Conservation (phyloP, 2,113 vertebrate species). For the Crotalus tigris region DNA sequence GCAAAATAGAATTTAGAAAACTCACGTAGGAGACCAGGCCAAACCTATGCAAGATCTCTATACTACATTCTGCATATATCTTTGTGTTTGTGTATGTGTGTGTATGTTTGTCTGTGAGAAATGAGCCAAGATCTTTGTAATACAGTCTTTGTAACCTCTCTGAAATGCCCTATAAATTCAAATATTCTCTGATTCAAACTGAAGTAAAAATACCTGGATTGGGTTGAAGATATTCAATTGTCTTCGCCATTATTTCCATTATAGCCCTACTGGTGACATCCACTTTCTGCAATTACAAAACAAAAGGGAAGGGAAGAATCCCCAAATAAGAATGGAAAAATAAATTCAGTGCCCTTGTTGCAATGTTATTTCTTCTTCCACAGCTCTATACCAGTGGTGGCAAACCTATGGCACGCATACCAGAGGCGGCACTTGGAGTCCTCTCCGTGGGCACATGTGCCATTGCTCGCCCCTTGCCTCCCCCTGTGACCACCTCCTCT, state of each 20-base stretch:
- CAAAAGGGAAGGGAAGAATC: slow-evolving; percentile 25
- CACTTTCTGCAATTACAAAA: slow-evolving; percentile 81
- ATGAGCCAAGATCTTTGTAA: neutral
- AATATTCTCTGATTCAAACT: neutral
- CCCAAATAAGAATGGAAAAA: neutral
- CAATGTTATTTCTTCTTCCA: neutral
- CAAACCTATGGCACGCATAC: too few relatives aligned
- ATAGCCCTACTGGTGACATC: slow-evolving; percentile 92
- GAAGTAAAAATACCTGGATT: slow-evolving; percentile 84
- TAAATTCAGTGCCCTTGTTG: neutral
- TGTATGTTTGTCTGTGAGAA: neutral
- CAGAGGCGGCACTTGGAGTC: too few relatives aligned
- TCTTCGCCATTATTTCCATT: slow-evolving; percentile 96
- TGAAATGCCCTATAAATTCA: neutral
- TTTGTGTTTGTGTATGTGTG: neutral
- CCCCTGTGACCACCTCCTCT: too few relatives aligned
- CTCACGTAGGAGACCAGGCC: neutral
- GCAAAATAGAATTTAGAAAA: neutral
- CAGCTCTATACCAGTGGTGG: neutral
- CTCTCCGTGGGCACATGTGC: too few relatives aligned
- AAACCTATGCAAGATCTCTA: neutral
- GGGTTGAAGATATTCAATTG: slow-evolving; percentile 96
- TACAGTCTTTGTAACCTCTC: neutral
- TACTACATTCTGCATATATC: too few relatives aligned
- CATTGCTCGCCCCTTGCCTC: too few relatives aligned